Evolutionary conservation across 2,113 vertebrate species (phyloP).

Genomic region (Hyla sarda): DNA sequence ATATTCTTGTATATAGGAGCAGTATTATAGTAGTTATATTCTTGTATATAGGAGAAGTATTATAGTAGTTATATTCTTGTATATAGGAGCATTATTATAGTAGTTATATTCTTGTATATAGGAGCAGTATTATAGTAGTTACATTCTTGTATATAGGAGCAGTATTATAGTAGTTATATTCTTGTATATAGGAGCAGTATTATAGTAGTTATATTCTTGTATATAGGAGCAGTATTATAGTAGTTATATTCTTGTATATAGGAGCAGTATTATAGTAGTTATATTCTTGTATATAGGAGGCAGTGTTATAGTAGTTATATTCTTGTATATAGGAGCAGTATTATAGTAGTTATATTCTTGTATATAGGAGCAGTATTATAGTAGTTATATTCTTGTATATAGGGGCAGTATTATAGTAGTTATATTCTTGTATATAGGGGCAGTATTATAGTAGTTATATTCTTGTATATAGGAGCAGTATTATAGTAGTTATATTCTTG

Average conservation of each 20-base stretch:
- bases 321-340: neutral
- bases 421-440: neutral
- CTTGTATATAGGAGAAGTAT: too few relatives aligned
- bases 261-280: neutral
- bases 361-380: neutral
- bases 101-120: too few relatives aligned
- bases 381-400: neutral
- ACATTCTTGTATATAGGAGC: neutral
- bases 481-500: conserved; percentile 10
- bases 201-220: conserved; percentile 7
- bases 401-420: neutral
- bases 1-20: neutral
- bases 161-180: conserved; percentile 19
- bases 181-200: neutral
- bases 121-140: neutral
- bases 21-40: too few relatives aligned
- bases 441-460: conserved; percentile 12
- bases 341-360: neutral
- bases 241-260: neutral
- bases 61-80: too few relatives aligned
- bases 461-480: neutral
- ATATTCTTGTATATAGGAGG: neutral
- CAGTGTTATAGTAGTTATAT: conserved; percentile 17
- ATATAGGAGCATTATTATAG: too few relatives aligned
- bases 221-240: too few relatives aligned